phyloP scores from a whole-genome alignment of 2,888 invertebrate genomes.

The Drosophila mimica region DNA sequence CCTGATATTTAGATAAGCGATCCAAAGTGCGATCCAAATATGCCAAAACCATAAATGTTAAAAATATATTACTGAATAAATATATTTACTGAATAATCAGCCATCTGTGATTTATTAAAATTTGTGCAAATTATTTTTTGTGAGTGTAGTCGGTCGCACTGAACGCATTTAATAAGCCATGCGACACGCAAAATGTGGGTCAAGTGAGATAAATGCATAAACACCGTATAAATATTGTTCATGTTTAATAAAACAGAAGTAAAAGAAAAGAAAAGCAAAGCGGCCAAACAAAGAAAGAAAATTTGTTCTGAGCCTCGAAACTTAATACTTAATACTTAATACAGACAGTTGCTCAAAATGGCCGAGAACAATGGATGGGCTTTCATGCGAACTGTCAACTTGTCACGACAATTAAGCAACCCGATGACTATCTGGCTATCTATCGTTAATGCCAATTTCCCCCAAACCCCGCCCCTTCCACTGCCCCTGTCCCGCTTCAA shows the following conservation, averaged over 20 bases:
- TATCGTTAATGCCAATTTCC: conserved; percentile 47
- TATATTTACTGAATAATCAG: not conserved
- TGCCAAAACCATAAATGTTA: not conserved
- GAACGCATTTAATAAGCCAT: conserved; percentile 71
- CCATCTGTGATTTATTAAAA: not conserved
- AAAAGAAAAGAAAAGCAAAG: conserved; percentile 44
- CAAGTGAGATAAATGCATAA: conserved; percentile 72
- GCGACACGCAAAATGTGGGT: conserved; percentile 69
- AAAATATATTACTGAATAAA: rapidly evolving
- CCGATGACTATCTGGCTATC: conserved; percentile 73
- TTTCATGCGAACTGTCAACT: conserved; percentile 81
- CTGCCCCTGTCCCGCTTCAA: not conserved
- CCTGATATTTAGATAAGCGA: not conserved
- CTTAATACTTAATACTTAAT: conserved; percentile 43
- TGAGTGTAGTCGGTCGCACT: not conserved
- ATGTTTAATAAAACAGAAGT: conserved; percentile 23
- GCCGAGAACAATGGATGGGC: conserved; percentile 67
- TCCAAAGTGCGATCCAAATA: too few relatives aligned
- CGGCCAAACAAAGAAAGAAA: conserved; percentile 54
- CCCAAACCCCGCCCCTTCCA: not conserved
- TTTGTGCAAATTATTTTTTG: not conserved
- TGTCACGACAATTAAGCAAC: conserved; percentile 77
- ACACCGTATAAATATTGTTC: conserved; percentile 25
- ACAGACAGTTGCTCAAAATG: conserved; percentile 37
- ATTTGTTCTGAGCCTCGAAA: conserved; percentile 36